These are phyloP conservation scores for Deroptyus accipitrinus DNA, from an alignment of 2,113 vertebrate genomes.

Conservation along the genomic window DNA sequence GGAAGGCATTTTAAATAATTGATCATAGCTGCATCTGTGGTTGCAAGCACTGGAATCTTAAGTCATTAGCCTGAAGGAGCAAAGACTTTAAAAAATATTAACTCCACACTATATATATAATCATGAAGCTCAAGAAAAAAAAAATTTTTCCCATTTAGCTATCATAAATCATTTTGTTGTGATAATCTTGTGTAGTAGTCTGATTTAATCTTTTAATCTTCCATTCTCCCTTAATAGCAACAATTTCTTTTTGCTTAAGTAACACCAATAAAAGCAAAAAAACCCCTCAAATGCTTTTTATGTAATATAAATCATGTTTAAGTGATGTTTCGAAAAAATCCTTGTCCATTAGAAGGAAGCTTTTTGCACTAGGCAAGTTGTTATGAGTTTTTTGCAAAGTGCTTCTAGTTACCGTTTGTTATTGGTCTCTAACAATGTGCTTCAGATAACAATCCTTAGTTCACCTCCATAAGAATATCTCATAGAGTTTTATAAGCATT, in stretches of 20 bases:
- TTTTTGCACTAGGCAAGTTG: conserved; percentile 40
- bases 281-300: not conserved
- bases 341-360: conserved; percentile 29
- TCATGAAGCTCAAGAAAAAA: not conserved
- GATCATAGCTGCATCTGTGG: conserved; percentile 13
- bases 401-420: not conserved
- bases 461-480: not conserved
- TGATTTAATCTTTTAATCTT: not conserved
- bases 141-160: not conserved
- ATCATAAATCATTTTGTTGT: not conserved
- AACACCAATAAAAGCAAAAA: not conserved
- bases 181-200: not conserved
- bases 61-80: conserved; percentile 44
- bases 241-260: not conserved
- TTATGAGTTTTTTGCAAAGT: not conserved
- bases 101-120: not conserved
- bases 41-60: conserved; percentile 21
- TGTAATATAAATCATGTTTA: conserved; percentile 44
- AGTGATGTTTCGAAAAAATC: conserved; percentile 3
- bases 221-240: not conserved
- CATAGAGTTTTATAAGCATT: not conserved
- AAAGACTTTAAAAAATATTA: conserved; percentile 34
- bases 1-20: conserved; percentile 40
- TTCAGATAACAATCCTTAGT: not conserved
- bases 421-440: not conserved